Evolutionary conservation across 2,888 invertebrate species (phyloP), one percentile per base, ranked within the genome.

Genomic region (Digitonthophagus gazella): DNA sequence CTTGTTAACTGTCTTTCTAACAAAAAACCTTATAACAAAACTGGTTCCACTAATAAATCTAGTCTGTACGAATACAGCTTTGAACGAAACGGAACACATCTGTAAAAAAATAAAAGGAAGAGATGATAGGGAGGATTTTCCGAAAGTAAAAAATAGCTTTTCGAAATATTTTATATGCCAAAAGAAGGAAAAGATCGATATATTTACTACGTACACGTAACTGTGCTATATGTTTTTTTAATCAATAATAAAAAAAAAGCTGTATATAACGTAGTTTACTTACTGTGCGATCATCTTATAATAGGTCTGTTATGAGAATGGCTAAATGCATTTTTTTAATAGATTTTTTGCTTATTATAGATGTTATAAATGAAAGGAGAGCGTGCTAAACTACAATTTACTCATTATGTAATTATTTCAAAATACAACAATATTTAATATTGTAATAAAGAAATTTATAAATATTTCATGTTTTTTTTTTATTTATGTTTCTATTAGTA

Each of bases 151-250:
- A n/a, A 67, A 71, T 76, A 78, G 78, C 76, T 77, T 78, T 74
- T 72, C 72, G 73, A 73, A 74, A 79, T 78, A 78, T 80, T 80
- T 80, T 79, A 74, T 79, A 80, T 80, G 80, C 80, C 80, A 80
- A 80, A 80, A 77, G 76, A 75, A 76, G 64, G 75, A 72, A 76
- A 76, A 75, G 74, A 75, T 73, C 11, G 28, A 8, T 44, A 44
- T 44, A 44, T 44, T 44, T 44, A 44, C 28, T 44, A 44, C 28
- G 6, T 44, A 44, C 28, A 44, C 28, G 6, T 72, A 76, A 73
- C 72, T 74, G 78, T 78, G 79, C 78, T 79, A 76, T 78, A 77
- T 75, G 72, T 75, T 76, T 77, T 76, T 71, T 65, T 70, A 69
- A 71, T 71, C 72, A 65, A 69, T 68, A 69, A 68, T 72, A 72